phyloP scores from a whole-genome alignment of 2,888 invertebrate genomes.

The Schizotus pectinicornis region DNA sequence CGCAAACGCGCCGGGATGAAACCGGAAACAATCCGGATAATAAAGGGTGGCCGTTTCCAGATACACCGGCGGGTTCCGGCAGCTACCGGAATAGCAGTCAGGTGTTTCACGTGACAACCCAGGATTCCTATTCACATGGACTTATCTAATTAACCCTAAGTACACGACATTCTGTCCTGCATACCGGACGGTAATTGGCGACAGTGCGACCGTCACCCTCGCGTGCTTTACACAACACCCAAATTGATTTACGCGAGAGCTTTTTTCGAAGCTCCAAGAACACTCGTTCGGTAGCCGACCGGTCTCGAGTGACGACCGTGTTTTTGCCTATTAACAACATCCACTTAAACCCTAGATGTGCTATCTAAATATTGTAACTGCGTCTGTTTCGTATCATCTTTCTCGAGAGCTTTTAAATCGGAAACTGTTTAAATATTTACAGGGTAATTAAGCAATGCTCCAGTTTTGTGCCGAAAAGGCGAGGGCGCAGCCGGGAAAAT shows the following conservation, averaged over 20 bases:
- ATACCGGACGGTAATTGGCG: constrained; percentile 1
- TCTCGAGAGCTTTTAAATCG: constrained; percentile 16
- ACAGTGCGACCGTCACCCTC: background rate
- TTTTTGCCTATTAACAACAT: no score
- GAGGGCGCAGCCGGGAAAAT: no score
- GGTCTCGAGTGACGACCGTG: no score
- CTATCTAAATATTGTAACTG: no score
- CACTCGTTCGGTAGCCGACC: background rate
- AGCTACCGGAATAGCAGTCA: background rate
- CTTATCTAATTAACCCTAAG: constrained; percentile 3
- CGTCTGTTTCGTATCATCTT: constrained; percentile 15
- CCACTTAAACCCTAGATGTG: no score
- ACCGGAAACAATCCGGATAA: no score
- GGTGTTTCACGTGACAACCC: constrained; percentile 9
- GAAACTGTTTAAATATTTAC: constrained; percentile 24
- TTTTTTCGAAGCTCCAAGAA: constrained; percentile 3
- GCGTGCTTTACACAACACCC: background rate
- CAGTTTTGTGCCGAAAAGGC: no score
- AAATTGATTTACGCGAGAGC: constrained; percentile 8
- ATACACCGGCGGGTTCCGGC: no score
- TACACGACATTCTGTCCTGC: constrained; percentile 1
- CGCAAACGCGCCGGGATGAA: no score
- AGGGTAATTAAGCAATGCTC: background rate
- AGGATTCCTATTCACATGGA: constrained; percentile 1
- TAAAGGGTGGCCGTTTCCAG: no score